Evolutionary conservation across 2,888 invertebrate species (phyloP).

Genomic region (Diadegma fenestrale): DNA sequence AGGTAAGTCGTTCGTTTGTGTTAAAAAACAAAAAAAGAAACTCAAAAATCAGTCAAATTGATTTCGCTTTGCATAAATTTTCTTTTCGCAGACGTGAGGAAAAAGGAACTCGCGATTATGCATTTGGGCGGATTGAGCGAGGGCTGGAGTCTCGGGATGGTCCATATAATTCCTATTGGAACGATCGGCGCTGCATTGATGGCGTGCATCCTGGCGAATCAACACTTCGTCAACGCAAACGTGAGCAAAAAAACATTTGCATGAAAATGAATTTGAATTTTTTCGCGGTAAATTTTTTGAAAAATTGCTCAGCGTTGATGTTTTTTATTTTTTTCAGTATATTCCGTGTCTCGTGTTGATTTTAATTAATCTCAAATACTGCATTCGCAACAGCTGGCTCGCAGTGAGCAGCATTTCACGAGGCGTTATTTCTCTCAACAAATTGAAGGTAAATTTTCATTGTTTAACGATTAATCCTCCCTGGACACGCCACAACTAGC

Average conservation of each 20-base stretch:
- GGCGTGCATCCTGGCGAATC: constrained; percentile 69
- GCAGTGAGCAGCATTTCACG: constrained; percentile 77
- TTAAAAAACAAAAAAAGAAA: background rate
- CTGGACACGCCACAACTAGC: too few species aligned
- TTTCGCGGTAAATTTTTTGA: background rate
- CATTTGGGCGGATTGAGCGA: constrained; percentile 74
- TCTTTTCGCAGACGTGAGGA: constrained; percentile 66
- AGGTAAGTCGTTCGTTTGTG: constrained; percentile 63
- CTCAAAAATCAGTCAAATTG: too few species aligned
- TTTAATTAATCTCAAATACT: constrained; percentile 75
- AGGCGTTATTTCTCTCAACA: constrained; percentile 76
- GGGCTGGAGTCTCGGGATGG: constrained; percentile 75
- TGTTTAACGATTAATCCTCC: too few species aligned
- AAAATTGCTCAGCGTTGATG: background rate
- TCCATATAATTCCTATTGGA: constrained; percentile 75
- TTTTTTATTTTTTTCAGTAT: constrained; percentile 67
- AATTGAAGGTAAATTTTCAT: constrained; percentile 73
- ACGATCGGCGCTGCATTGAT: constrained; percentile 72
- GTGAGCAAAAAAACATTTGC: constrained; percentile 66
- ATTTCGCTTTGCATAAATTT: too few species aligned
- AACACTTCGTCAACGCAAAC: constrained; percentile 68
- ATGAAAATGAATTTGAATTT: background rate
- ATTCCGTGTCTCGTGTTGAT: constrained; percentile 74
- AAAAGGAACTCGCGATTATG: constrained; percentile 73
- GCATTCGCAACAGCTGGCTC: constrained; percentile 75